Evolutionary conservation across 2,113 vertebrate genomes (phyloP).

Genomic region (Leptosomus discolor): DNA sequence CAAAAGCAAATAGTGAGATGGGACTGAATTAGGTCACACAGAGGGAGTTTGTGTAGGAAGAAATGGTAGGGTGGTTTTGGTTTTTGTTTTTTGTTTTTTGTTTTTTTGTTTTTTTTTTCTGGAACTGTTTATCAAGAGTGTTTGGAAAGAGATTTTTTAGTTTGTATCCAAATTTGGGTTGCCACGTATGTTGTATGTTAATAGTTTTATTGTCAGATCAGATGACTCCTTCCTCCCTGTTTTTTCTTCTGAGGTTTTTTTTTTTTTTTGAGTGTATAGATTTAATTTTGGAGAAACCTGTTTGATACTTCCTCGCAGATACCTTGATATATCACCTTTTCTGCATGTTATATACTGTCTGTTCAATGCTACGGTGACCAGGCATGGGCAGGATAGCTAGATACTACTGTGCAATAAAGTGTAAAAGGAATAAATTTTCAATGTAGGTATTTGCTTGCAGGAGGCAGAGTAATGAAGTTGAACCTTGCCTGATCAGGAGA

Average conservation of each 20-base stretch:
- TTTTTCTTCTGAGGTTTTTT: neutral
- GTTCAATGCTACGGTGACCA: neutral
- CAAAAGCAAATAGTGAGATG: neutral
- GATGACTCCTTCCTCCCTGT: neutral
- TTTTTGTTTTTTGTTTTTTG: neutral
- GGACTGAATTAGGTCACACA: neutral
- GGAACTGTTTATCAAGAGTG: neutral
- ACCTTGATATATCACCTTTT: neutral
- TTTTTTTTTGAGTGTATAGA: neutral
- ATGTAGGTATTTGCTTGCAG: neutral
- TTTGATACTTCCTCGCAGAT: neutral
- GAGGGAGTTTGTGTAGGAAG: neutral
- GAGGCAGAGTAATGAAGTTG: neutral
- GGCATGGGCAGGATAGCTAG: too few relatives aligned
- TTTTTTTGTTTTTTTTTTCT: too few relatives aligned
- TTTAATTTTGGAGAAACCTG: neutral
- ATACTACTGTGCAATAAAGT: neutral
- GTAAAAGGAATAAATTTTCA: neutral
- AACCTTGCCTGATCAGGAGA: neutral
- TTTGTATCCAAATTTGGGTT: neutral
- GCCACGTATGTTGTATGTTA: fast-evolving
- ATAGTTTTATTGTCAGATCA: neutral
- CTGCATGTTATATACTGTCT: neutral
- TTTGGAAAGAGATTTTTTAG: neutral
- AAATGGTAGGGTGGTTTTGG: too few relatives aligned